Base-by-base conservation (phyloP, 2,113 vertebrate species). In the Crypturellus undulatus region DNA sequence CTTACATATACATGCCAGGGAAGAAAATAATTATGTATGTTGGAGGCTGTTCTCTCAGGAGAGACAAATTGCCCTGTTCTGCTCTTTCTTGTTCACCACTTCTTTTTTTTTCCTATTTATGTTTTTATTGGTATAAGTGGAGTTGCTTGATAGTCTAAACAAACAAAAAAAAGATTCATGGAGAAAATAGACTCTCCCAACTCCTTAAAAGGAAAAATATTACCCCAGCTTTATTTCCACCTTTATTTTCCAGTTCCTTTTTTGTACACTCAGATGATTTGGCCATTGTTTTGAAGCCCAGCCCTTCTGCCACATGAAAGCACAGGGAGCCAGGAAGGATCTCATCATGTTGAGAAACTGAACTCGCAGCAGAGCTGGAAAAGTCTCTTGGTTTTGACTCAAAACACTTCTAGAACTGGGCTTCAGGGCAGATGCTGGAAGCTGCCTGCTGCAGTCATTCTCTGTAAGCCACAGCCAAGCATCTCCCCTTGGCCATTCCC, bases 291-390 rank as follows among this genome's bases (percentile, higher is more conserved):
- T 0, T 24, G 64, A 80, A 95, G 34, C 52, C 43, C 69, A 80
- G 79, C 72, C 38, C 72, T 88, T 54, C 65, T 65, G 77, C 76
- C 72, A 90, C 64, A 88, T 68, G 42, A 86, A 93, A 88, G 40
- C 30, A 58, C 69, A 47, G 69, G 40, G 32, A 88, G 42, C 64
- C 87, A 95, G 79, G 65, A 91, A 88, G 94, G 60, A 75, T 83
- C 79, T 80, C 56, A 94, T 75, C 78, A 72, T 2, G 5, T 2
- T 68, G 68, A 90, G 71, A 95, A 90, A 78, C 68, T 21, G 63
- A 91, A 91, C 64, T 88, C 10, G 0, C 3, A 56, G 19, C 28
- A 63, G 56, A 92, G 32, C 82, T 93, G 72, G 83, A 92, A 92
- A 93, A 84, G 32, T 11, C 22, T 94, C 52, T 38, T 81, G 22